A percentile compares a stretch with the other conserved stretches of the same genome.
Evolutionary conservation across 1,140 invertebrate species (phyloP).

Genomic region (Tetragonula clypearis): DNA sequence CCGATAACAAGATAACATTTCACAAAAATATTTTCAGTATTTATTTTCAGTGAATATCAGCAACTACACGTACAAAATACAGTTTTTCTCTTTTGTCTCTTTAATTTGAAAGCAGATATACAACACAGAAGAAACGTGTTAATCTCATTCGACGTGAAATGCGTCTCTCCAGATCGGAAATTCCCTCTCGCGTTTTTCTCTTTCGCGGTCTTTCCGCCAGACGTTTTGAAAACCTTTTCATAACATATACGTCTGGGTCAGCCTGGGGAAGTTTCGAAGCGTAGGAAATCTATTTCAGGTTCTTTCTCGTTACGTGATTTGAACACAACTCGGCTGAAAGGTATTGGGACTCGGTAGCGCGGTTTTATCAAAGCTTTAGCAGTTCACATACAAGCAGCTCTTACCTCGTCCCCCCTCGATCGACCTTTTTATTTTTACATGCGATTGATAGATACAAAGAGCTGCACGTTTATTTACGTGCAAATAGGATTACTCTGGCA

Average conservation of each 20-base stretch:
- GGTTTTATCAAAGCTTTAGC: too few relatives aligned
- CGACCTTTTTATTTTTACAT: neutral
- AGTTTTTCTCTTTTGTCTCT: too few relatives aligned
- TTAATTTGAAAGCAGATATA: neutral
- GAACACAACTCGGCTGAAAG: neutral
- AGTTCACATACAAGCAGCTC: neutral
- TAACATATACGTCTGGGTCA: neutral
- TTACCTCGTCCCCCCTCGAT: neutral
- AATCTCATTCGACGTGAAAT: too few relatives aligned
- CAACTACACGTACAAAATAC: too few relatives aligned
- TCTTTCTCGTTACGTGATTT: slow-evolving; percentile 14
- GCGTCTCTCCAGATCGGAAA: neutral
- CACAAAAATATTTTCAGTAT: too few relatives aligned
- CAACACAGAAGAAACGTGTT: neutral
- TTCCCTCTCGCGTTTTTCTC: neutral
- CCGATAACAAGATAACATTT: too few relatives aligned
- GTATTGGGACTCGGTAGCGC: too few relatives aligned
- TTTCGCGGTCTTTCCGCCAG: neutral
- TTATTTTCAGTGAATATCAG: too few relatives aligned
- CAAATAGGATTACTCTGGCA: neutral
- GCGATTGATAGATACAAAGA: neutral
- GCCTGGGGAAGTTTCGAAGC: neutral
- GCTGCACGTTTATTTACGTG: neutral
- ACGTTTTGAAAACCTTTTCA: neutral
- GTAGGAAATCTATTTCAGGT: slow-evolving; percentile 9